Evolutionary conservation across 2,113 vertebrate species (phyloP).

Genomic region (Amphiprion percula): DNA sequence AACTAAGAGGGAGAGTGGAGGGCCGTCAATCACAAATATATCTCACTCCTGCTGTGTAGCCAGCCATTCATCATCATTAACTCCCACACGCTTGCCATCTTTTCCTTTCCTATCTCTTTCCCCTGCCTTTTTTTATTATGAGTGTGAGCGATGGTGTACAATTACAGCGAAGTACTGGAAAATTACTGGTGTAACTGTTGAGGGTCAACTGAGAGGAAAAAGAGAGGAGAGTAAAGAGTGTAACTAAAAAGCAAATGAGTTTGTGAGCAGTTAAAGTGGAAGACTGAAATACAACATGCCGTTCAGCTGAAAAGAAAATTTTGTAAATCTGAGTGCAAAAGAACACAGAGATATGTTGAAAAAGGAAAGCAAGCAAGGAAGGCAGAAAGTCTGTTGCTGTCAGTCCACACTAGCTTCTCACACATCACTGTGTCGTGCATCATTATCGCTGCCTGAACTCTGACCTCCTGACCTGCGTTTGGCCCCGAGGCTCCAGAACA

Average conservation of each 20-base stretch:
- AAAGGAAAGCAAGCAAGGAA: not conserved
- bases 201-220: not conserved
- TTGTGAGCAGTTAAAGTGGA: not conserved
- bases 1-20: not conserved
- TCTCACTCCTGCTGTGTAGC: constrained; percentile 48
- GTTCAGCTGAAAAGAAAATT: not conserved
- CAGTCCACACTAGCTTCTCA: constrained; percentile 31
- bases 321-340: not conserved
- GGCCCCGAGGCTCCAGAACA: constrained; percentile 29
- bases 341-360: not conserved
- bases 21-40: constrained; percentile 24
- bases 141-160: constrained; percentile 23
- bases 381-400: constrained; percentile 18
- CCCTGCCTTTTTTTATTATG: constrained; percentile 36
- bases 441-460: constrained; percentile 60
- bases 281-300: not conserved
- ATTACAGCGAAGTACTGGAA: constrained; percentile 40
- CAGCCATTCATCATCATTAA: constrained; percentile 51
- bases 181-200: constrained; percentile 35
- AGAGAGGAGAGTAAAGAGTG: not conserved
- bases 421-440: constrained; percentile 30
- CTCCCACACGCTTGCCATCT: constrained; percentile 26
- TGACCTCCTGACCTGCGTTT: constrained; percentile 62
- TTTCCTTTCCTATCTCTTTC: constrained; percentile 9
- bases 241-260: not conserved